Base-by-base conservation (phyloP, 2,888 invertebrate genomes). In the Panopea generosa region DNA sequence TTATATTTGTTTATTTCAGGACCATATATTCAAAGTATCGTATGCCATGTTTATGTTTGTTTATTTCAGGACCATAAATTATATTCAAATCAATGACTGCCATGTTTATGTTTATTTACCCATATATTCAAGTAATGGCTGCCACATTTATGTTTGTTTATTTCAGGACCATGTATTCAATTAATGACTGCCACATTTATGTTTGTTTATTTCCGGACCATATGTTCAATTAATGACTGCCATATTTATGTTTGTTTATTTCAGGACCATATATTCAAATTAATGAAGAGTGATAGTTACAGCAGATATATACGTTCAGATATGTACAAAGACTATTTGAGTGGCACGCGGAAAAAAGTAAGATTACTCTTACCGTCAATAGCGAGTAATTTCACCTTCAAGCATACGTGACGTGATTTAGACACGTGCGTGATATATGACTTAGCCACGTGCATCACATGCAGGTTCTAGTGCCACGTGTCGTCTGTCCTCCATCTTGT, bases 211-310 rank as follows among this genome's bases (percentile, higher is more conserved):
- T n/a, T n/a, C n/a, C n/a, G n/a, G n/a, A n/a, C 7, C 99, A 99
- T 93, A 99, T 99, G 43, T 99, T 99, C 93, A 99, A 91, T 94
- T 99, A 87, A 99, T n/a, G n/a, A n/a, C n/a, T n/a, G n/a, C n/a
- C 2, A 24, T 50, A 22, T 7, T 33, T 57, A 20, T 20, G 67
- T 24, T 61, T 61, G 50, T 69, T 62, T 59, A 27, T 89, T 90
- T 57, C 94, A 98, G 98, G 97, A 98, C 7, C 99, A 99, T 93
- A 99, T 99, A 45, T 99, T 99, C 93, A 98, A 99, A 91, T 94
- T 99, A 87, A 99, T 99, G 99, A 99, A 99, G 93, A 98, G 97
- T 84, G 99, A 99, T 94, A 98, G 98, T 91, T 99, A 99, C 92
- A 98, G 98, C 65, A 95, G 99, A 86, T 99, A 99, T 92, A 94